These are phyloP conservation scores for Arenaria interpres DNA, from an alignment of 2,113 vertebrate species.

Conservation along the genomic window DNA sequence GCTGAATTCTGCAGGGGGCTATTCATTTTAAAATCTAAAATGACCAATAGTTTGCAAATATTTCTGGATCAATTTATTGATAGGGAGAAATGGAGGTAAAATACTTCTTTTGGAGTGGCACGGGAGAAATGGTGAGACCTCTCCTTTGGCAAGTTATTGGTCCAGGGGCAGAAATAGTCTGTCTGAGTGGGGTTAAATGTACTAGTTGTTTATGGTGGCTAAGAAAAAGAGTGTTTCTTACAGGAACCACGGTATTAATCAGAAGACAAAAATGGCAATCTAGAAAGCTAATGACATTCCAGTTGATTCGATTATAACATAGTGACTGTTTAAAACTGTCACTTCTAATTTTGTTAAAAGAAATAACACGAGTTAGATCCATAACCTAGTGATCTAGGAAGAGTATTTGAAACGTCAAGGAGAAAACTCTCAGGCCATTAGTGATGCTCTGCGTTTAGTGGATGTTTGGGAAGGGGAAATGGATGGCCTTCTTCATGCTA, in stretches of 20 bases:
- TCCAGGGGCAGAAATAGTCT: neutral
- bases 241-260: slow-evolving; percentile 51
- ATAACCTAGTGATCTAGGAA: slow-evolving; percentile 10
- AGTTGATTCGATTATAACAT: slow-evolving; percentile 65
- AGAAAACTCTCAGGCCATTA: slow-evolving; percentile 42
- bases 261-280: slow-evolving; percentile 40
- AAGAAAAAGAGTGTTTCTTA: slow-evolving; percentile 39
- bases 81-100: neutral
- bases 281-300: slow-evolving; percentile 48
- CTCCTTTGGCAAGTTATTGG: neutral
- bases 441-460: slow-evolving; percentile 4
- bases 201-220: neutral
- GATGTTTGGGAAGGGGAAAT: slow-evolving; percentile 33
- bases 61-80: neutral
- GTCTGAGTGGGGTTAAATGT: neutral
- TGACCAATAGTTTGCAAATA: neutral
- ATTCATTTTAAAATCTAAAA: neutral
- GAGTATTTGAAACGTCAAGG: neutral
- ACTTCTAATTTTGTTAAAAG: slow-evolving; percentile 61
- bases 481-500: slow-evolving; percentile 27
- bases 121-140: neutral
- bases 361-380: slow-evolving; percentile 28
- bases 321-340: slow-evolving; percentile 61
- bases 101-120: neutral
- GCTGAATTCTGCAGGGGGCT: neutral